phyloP scores from a whole-genome alignment of 2,888 invertebrate genomes.

The Celastrina argiolus region DNA sequence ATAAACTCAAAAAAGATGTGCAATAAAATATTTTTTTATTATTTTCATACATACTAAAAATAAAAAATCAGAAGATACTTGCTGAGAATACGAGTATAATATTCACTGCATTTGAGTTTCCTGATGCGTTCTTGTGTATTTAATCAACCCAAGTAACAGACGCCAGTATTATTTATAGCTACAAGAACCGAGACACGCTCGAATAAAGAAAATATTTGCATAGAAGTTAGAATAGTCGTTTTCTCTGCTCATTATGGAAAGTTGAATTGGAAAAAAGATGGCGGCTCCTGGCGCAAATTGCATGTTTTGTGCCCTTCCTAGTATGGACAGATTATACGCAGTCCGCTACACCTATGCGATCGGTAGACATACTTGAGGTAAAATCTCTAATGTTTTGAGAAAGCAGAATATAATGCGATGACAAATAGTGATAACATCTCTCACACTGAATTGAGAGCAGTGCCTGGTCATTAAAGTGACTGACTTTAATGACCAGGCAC shows the following conservation, averaged over 20 bases:
- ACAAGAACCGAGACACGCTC: background rate
- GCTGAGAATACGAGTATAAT: background rate
- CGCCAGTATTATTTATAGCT: constrained; percentile 14
- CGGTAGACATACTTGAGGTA: background rate
- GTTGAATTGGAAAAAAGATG: constrained; percentile 40
- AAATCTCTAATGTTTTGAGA: background rate
- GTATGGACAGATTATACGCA: constrained; percentile 39
- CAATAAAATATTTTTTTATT: too few relatives aligned
- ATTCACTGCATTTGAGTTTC: background rate
- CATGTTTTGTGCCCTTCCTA: constrained; percentile 57
- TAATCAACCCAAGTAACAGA: background rate
- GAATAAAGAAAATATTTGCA: constrained; percentile 64
- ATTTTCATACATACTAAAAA: too few relatives aligned
- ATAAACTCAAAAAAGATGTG: too few relatives aligned
- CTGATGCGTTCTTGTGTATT: background rate
- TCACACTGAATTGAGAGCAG: too few relatives aligned
- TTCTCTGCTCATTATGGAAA: constrained; percentile 67
- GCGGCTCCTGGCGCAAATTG: constrained; percentile 53
- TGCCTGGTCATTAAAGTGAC: too few relatives aligned
- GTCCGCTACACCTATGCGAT: background rate
- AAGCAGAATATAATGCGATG: background rate
- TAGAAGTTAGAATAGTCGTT: constrained; percentile 55
- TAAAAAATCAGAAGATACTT: too few relatives aligned
- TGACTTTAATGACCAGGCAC: too few relatives aligned
- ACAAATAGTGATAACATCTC: too few relatives aligned